A percentile compares a stretch with the other conserved stretches of the same genome.
These are phyloP conservation scores for Caenorhabditis plicata DNA, from an alignment of 2,888 invertebrate species.

Conservation along the genomic window DNA sequence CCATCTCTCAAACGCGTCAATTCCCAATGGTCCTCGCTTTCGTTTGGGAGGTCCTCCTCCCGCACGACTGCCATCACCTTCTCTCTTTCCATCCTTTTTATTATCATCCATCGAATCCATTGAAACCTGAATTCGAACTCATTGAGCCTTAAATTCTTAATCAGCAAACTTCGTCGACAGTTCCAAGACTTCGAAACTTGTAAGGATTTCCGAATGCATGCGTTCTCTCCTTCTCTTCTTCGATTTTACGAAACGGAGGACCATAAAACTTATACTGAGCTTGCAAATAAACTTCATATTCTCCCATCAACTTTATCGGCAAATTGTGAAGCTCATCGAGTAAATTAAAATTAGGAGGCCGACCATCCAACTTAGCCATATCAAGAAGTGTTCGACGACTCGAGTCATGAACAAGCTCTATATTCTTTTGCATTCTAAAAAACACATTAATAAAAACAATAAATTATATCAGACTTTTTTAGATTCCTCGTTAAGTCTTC, in stretches of 20 bases:
- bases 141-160: neutral
- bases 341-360: constrained; percentile 2
- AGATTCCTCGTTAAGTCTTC: constrained; percentile 18
- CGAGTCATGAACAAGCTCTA: constrained; percentile 66
- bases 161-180: constrained; percentile 56
- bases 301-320: constrained; percentile 97
- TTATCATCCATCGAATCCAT: constrained; percentile 21
- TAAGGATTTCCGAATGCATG: constrained; percentile 99
- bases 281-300: constrained; percentile 97
- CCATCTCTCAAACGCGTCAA: constrained; percentile 25
- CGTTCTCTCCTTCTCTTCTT: constrained; percentile 71
- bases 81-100: constrained; percentile 8
- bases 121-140: constrained; percentile 13
- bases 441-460: neutral
- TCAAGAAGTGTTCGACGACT: constrained; percentile 11
- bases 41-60: constrained; percentile 19
- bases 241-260: constrained; percentile 15
- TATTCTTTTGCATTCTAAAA: constrained; percentile 84
- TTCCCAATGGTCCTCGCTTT: constrained; percentile 18
- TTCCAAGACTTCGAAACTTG: constrained; percentile 84
- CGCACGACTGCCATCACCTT: constrained; percentile 3
- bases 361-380: constrained; percentile 15
- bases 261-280: constrained; percentile 12
- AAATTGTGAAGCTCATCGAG: constrained; percentile 86
- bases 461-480: constrained; percentile 5